These are phyloP conservation scores for Nebria brevicollis DNA, from an alignment of 2,888 invertebrate genomes.

Conservation along the genomic window DNA sequence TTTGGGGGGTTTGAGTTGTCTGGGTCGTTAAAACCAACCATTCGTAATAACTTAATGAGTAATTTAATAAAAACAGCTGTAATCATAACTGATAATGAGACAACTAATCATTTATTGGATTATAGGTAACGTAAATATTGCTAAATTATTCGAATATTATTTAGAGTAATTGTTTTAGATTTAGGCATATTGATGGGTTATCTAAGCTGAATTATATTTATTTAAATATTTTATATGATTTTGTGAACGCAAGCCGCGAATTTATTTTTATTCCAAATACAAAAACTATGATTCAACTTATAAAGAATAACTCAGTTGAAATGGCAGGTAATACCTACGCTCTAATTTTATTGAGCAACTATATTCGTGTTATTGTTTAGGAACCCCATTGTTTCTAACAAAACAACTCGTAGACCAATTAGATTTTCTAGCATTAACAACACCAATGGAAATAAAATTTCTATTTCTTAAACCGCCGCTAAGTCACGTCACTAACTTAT, in stretches of 20 bases:
- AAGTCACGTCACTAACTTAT: conserved; percentile 73
- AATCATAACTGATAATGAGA: conserved; percentile 60
- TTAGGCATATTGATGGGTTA: conserved; percentile 64
- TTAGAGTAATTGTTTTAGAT: conserved; percentile 47
- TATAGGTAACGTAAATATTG: conserved; percentile 54
- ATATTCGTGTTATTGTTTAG: conserved; percentile 52
- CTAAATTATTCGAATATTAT: conserved; percentile 23
- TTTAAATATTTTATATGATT: conserved; percentile 66
- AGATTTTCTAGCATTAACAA: conserved; percentile 69
- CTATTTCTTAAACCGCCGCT: conserved; percentile 75
- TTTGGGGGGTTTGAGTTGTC: conserved; percentile 48
- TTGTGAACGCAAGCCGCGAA: conserved; percentile 65
- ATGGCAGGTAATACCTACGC: neutral
- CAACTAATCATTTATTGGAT: conserved; percentile 62
- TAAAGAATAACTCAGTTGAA: neutral
- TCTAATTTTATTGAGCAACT: conserved; percentile 13
- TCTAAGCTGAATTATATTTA: conserved; percentile 69
- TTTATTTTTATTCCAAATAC: conserved; percentile 52
- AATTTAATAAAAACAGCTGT: conserved; percentile 53
- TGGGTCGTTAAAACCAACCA: conserved; percentile 48
- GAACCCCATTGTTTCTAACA: conserved; percentile 61
- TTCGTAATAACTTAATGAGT: conserved; percentile 55
- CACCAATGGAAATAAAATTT: conserved; percentile 67
- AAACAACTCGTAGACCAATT: conserved; percentile 58
- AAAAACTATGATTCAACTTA: too few relatives aligned